Evolutionary conservation across 2,797 vertebrate genomes (phyloP).

Genomic region (Distichodus sexfasciatus): DNA sequence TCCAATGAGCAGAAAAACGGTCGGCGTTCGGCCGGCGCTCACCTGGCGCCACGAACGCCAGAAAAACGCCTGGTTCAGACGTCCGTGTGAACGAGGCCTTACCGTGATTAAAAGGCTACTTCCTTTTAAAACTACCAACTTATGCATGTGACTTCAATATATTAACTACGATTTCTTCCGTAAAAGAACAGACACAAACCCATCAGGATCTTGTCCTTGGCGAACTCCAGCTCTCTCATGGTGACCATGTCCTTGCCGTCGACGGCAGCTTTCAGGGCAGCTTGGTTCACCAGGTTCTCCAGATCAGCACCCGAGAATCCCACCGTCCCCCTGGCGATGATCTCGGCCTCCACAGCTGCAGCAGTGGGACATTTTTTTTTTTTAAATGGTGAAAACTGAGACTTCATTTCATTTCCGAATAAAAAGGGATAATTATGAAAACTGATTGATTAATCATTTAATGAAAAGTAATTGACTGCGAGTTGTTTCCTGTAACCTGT

Average conservation of each 20-base stretch:
- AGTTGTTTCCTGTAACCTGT: background rate
- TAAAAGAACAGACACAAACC: constrained; percentile 69
- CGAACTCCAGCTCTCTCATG: constrained; percentile 94
- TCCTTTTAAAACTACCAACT: background rate
- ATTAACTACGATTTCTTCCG: background rate
- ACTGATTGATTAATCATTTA: no score
- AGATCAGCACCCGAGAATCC: constrained; percentile 97
- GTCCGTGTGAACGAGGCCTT: no score
- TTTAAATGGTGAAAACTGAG: no score
- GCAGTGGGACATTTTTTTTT: no score
- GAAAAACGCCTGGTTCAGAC: no score
- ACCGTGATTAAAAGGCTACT: no score
- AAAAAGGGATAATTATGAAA: no score
- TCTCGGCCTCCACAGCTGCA: constrained; percentile 87
- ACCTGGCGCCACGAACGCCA: no score
- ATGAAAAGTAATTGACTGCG: no score
- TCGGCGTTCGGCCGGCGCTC: no score
- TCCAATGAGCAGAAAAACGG: no score
- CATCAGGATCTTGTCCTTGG: constrained; percentile 99
- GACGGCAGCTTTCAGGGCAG: constrained; percentile 96
- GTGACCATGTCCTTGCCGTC: constrained; percentile 97
- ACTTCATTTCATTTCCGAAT: no score
- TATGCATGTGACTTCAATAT: background rate
- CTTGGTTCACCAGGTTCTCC: constrained; percentile 98
- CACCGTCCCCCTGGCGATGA: constrained; percentile 95